These are phyloP conservation scores for Epizoanthus illoricatus DNA, from an alignment of 92 coral and sea anemone species.

Conservation along the genomic window DNA sequence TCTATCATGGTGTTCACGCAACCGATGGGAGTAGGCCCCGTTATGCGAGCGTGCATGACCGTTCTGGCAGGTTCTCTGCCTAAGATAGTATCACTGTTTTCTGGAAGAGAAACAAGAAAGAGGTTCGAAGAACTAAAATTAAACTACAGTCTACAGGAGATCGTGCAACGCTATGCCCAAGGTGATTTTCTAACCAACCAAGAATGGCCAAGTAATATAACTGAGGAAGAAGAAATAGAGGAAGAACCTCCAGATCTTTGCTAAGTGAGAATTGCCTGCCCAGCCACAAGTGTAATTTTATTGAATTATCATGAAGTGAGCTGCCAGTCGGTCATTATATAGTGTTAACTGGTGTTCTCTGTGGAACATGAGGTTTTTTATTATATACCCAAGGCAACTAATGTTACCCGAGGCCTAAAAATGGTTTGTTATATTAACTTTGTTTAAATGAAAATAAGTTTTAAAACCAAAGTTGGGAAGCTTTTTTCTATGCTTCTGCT, in stretches of 20 bases:
- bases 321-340: too few relatives aligned
- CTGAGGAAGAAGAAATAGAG: not conserved
- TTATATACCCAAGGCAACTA: too few relatives aligned
- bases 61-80: conserved; percentile 33
- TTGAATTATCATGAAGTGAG: too few relatives aligned
- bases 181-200: not conserved
- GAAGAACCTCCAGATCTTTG: not conserved
- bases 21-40: conserved; percentile 12
- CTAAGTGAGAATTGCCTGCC: not conserved
- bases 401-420: too few relatives aligned
- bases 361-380: too few relatives aligned
- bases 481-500: too few relatives aligned
- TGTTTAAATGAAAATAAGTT: too few relatives aligned
- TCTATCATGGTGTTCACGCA: not conserved
- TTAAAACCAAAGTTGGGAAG: too few relatives aligned
- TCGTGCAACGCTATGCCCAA: not conserved
- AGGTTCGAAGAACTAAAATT: not conserved
- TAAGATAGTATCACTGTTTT: conserved; percentile 5
- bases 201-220: not conserved
- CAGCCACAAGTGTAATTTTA: too few relatives aligned
- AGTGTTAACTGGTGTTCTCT: too few relatives aligned
- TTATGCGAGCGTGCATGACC: not conserved
- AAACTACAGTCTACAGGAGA: not conserved
- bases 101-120: not conserved
- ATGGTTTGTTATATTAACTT: too few relatives aligned